These are phyloP conservation scores for Vireo griseus DNA, from an alignment of 2,797 vertebrate genomes.

Conservation along the genomic window DNA sequence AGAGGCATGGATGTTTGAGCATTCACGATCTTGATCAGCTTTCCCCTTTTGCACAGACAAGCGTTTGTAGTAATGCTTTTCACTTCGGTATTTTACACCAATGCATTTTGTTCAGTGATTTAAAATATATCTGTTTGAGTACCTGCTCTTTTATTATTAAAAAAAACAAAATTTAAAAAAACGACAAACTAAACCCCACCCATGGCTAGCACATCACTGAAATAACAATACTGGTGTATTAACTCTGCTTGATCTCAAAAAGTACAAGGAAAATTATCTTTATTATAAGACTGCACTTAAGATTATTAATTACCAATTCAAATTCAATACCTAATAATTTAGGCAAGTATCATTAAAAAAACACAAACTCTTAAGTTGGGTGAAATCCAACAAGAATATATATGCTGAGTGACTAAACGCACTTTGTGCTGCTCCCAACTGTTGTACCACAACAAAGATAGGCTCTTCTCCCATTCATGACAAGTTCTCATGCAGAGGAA, in stretches of 20 bases:
- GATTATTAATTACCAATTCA: conserved; percentile 71
- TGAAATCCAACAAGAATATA: conserved; percentile 87
- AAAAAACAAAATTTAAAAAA: not conserved
- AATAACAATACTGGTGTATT: conserved; percentile 90
- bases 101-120: conserved; percentile 73
- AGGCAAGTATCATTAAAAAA: conserved; percentile 76
- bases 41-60: conserved; percentile 61
- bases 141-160: conserved; percentile 60
- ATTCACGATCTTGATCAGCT: conserved; percentile 62
- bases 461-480: conserved; percentile 73
- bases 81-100: conserved; percentile 73
- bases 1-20: conserved; percentile 68
- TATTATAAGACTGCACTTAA: conserved; percentile 62
- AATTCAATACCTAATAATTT: conserved; percentile 79
- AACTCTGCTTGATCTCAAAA: conserved; percentile 81
- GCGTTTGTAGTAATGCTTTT: conserved; percentile 89
- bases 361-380: conserved; percentile 84
- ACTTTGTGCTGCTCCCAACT: conserved; percentile 91
- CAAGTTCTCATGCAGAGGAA: conserved; percentile 77
- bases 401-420: conserved; percentile 83
- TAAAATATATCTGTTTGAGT: conserved; percentile 71
- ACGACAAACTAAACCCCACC: conserved; percentile 32
- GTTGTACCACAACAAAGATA: conserved; percentile 97
- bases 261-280: conserved; percentile 63
- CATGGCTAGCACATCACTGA: conserved; percentile 63